Conservation (phyloP, 2,888 invertebrate species). For the Acholoe squamosa region DNA sequence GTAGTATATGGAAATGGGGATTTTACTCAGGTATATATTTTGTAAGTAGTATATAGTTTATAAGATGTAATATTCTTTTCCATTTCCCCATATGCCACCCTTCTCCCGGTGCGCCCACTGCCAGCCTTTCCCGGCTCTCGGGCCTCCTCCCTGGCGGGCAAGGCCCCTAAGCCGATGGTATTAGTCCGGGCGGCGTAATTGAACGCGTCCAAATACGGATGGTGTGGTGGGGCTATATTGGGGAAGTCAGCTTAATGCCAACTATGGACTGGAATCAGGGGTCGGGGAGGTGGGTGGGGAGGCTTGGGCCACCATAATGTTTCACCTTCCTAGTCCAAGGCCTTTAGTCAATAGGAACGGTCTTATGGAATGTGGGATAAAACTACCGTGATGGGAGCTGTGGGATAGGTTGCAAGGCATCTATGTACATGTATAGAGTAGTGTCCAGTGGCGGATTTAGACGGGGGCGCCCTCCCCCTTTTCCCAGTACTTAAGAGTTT, state of each 20-base stretch:
- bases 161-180: conserved; percentile 24
- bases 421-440: too few relatives aligned
- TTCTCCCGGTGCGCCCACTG: background rate
- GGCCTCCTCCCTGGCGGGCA: background rate
- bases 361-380: too few relatives aligned
- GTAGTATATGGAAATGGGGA: too few relatives aligned
- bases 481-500: too few relatives aligned
- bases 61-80: background rate
- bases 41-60: background rate
- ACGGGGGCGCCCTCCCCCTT: too few relatives aligned
- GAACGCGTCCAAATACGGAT: conserved; percentile 45
- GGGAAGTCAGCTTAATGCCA: background rate
- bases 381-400: too few relatives aligned
- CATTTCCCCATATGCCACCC: background rate
- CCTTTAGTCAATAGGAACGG: too few relatives aligned
- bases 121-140: background rate
- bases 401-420: too few relatives aligned
- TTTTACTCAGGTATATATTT: too few relatives aligned
- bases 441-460: too few relatives aligned
- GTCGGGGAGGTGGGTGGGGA: background rate
- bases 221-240: background rate
- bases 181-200: conserved; percentile 26
- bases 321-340: too few relatives aligned
- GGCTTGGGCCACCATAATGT: background rate
- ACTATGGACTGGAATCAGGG: background rate